Evolutionary conservation across 2,888 invertebrate species (phyloP).

Genomic region (Tinea pellionella): DNA sequence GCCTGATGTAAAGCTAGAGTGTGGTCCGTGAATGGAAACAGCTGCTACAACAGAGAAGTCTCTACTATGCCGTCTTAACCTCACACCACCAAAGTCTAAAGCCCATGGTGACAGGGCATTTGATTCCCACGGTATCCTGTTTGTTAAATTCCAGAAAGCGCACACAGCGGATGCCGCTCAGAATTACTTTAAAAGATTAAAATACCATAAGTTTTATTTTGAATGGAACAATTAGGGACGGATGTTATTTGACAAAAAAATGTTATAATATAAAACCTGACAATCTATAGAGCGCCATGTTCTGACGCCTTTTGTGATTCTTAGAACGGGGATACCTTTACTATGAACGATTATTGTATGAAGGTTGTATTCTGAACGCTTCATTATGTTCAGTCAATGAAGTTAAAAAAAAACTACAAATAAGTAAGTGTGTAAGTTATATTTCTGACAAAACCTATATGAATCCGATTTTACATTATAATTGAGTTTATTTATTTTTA

Average conservation of each 20-base stretch:
- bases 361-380: background rate
- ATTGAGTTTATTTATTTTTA: too few relatives aligned
- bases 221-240: conserved; percentile 11
- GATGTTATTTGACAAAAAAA: conserved; percentile 9
- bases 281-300: background rate
- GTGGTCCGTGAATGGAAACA: too few relatives aligned
- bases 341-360: background rate
- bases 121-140: background rate
- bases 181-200: conserved; percentile 7
- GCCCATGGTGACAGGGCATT: background rate
- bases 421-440: too few relatives aligned
- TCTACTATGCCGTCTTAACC: too few relatives aligned
- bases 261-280: background rate
- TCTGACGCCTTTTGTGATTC: background rate
- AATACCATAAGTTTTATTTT: conserved; percentile 1
- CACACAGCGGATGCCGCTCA: background rate
- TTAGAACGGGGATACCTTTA: background rate
- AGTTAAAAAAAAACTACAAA: too few relatives aligned
- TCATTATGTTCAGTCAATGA: background rate
- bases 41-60: too few relatives aligned
- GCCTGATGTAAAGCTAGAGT: too few relatives aligned
- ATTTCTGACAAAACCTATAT: too few relatives aligned
- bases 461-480: too few relatives aligned
- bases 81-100: too few relatives aligned
- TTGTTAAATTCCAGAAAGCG: background rate